These are phyloP conservation scores for Anoplolepis gracilipes DNA, from an alignment of 1,140 invertebrate genomes.

Conservation along the genomic window DNA sequence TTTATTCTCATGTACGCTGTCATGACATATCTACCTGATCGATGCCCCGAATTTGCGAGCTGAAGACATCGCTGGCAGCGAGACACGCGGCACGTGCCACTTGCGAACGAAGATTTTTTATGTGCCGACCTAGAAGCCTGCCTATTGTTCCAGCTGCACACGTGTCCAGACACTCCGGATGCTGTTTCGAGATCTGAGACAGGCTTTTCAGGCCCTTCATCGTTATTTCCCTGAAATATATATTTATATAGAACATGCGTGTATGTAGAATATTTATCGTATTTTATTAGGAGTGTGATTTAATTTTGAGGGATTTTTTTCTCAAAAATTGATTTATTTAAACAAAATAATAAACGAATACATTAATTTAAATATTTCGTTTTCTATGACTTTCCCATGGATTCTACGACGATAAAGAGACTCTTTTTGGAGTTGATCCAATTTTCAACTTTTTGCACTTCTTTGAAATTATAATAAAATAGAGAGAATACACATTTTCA, in stretches of 20 bases:
- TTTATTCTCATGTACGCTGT: too few relatives aligned
- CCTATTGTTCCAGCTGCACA: conserved; percentile 88
- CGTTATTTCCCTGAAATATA: conserved; percentile 90
- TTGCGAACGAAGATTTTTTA: conserved; percentile 95
- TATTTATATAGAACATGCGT: not conserved
- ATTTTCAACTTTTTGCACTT: too few relatives aligned
- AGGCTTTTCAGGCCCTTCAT: conserved; percentile 92
- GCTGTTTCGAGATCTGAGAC: conserved; percentile 90
- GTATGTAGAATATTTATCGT: not conserved
- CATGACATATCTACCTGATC: conserved; percentile 87
- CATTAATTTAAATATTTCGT: too few relatives aligned
- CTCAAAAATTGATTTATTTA: too few relatives aligned
- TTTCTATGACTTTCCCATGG: too few relatives aligned
- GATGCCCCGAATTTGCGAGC: conserved; percentile 89
- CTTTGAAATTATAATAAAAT: too few relatives aligned
- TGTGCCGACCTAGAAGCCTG: conserved; percentile 91
- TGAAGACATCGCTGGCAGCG: conserved; percentile 92
- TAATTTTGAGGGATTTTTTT: too few relatives aligned
- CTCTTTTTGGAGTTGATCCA: too few relatives aligned
- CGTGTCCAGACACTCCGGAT: conserved; percentile 88
- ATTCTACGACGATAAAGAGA: too few relatives aligned
- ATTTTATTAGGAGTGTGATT: too few relatives aligned
- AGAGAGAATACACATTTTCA: too few relatives aligned
- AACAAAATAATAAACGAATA: too few relatives aligned
- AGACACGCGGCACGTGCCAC: conserved; percentile 94